Conservation (phyloP, 1,140 invertebrate species). For the Maniola jurtina region DNA sequence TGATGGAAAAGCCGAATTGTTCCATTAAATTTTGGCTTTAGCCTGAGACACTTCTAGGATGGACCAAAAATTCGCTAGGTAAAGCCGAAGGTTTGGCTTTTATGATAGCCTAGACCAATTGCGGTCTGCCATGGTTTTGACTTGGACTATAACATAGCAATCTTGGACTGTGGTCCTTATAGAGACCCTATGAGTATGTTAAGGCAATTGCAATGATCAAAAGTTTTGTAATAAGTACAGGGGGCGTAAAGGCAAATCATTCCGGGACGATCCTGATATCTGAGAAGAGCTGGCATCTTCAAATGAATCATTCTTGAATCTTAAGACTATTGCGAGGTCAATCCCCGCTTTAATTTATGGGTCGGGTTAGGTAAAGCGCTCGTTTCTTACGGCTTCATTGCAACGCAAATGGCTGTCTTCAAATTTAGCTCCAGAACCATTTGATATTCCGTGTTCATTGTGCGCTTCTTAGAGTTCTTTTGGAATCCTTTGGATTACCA, state of each 20-base stretch:
- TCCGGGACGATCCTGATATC: neutral
- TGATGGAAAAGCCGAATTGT: no score
- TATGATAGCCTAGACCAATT: no score
- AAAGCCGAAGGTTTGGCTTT: no score
- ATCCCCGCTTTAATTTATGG: slow-evolving; percentile 33
- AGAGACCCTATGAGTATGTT: no score
- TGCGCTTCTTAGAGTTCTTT: neutral
- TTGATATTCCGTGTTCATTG: slow-evolving; percentile 5
- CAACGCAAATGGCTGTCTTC: slow-evolving; percentile 20
- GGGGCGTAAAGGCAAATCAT: neutral
- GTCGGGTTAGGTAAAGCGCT: slow-evolving; percentile 22
- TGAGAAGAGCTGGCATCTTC: slow-evolving; percentile 1
- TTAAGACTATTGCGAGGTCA: slow-evolving; percentile 32
- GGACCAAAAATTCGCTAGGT: no score
- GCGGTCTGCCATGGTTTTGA: no score
- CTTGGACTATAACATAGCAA: no score
- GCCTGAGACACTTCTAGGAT: no score
- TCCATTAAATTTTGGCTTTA: no score
- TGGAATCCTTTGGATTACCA: neutral
- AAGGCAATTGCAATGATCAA: no score
- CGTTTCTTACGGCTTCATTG: slow-evolving; percentile 22
- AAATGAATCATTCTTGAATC: slow-evolving; percentile 25
- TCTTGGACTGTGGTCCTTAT: no score
- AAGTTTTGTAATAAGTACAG: no score
- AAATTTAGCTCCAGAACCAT: slow-evolving; percentile 7